Evolutionary conservation across 2,797 vertebrate species (phyloP), one percentile per base, ranked within the genome.

Genomic region (Nyctibius grandis): DNA sequence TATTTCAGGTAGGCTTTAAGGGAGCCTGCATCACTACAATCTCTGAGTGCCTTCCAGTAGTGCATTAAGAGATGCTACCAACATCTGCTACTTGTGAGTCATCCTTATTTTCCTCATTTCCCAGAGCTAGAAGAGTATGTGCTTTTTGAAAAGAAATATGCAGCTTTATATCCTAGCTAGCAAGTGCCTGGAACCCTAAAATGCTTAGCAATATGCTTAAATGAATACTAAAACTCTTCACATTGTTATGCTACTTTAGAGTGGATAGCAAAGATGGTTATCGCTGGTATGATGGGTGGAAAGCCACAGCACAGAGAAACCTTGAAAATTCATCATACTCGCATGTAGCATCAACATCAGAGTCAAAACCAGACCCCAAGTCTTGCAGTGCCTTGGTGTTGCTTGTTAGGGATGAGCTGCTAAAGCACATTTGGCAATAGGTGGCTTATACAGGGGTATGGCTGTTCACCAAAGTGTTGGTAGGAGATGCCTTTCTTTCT

Each of bases 1-100:
- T 91, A 1, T 86, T 79, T 70, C 65, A 82, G 40, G 42, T 50
- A 48, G 51, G 44, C 44, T 92, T 85, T 85, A 67, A 73, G 48
- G 44, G 20, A 88, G 17, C 11, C 48, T 68, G 34, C 15, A 87
- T 77, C 13, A 12, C 23, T 70, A n/a, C 23, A 85, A 18, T 73
- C 57, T 90, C 50, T 12, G 17, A 74, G 38, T 33, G 60, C 48
- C 60, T 94, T 88, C 69, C 63, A 89, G 50, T 67, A 91, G 56
- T 19, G 40, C 2, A 0, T 61, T 93, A 76, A 70, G 81, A 87
- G 70, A 56, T 48, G 31, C 18, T 87, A 70, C 60, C 68, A 85
- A 92, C 56, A 91, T 89, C 86, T 95, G 94, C 78, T 89, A 29
- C 56, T 65, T 57, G 25, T 89, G 78, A 89, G 44, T 82, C n/a